Conservation (phyloP, 1,140 invertebrate species). For the Euura lappo region DNA sequence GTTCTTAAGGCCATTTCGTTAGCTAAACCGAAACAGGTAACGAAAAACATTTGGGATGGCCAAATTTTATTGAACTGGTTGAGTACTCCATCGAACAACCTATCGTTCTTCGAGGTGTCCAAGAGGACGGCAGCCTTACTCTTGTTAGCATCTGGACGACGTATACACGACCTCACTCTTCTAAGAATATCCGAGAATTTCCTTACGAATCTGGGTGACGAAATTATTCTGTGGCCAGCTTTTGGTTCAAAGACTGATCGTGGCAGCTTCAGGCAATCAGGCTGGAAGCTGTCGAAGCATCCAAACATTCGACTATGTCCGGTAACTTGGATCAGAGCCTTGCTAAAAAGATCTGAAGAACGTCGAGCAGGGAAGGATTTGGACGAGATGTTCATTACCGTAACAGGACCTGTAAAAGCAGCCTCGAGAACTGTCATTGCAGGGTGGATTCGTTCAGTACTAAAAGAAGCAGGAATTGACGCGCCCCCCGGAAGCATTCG, state of each 20-base stretch:
- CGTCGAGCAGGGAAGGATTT: background rate
- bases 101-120: no score
- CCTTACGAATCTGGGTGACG: no score
- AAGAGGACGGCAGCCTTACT: no score
- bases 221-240: slow-evolving; percentile 36
- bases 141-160: no score
- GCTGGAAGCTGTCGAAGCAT: slow-evolving; percentile 23
- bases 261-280: slow-evolving; percentile 25
- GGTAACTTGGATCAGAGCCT: slow-evolving; percentile 21
- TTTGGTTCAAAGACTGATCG: slow-evolving; percentile 47
- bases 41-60: no score
- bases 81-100: no score
- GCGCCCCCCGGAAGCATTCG: slow-evolving; percentile 34
- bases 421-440: slow-evolving; percentile 35
- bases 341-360: slow-evolving; percentile 22
- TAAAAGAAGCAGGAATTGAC: slow-evolving; percentile 33
- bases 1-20: slow-evolving; percentile 27
- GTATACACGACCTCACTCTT: no score
- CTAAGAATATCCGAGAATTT: no score
- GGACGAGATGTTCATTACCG: slow-evolving; percentile 20
- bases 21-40: no score
- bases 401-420: slow-evolving; percentile 19
- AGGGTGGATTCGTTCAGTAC: slow-evolving; percentile 34
- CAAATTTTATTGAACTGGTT: no score
- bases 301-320: slow-evolving; percentile 23